Base-by-base conservation (phyloP, 1,140 invertebrate species). In the Zaprionus gabonicus region DNA sequence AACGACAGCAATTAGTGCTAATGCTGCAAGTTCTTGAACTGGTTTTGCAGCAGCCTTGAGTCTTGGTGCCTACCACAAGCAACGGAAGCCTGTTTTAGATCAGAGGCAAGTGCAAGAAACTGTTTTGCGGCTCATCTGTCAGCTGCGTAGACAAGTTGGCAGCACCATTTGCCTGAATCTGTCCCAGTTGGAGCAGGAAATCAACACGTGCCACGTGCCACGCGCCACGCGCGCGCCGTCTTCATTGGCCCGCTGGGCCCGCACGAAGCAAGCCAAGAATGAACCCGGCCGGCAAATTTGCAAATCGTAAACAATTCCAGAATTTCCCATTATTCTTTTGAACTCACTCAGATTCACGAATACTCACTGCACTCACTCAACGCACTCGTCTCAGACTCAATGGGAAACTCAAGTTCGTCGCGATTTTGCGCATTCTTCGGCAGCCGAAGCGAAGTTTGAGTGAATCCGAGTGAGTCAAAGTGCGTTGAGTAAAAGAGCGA, bases 201-300 rank as follows among this genome's bases (percentile, higher is more conserved):
- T 74, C 66, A 74, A 74, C 71, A 74, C 58, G 66, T 74, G 65
- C 57, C 55, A 28, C 41, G 41, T 44, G 41, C 41, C 66, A 74
- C 66, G 57, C 60, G 56, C 56, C 53, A 20, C 41, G 41, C 41
- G 41, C n/a, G 41, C n/a, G n/a, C 3, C 23, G 25, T 56, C 46
- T 56, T 62, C 62, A 69, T 69, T 62, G 65, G 46, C 57, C 71
- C 66, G 34, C 25, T 23, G 71, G 65, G 71, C 41, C 46, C 28
- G 28, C 25, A 4, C 1, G 10, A 17, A 58, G 36, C 38, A 44
- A n/a, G 7, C 10, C 17, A 36, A 23, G 46, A 57, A 46, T 49
- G 62, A 63, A 49, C 36, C 38, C 56, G 36, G 69, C 71, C 71
- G 71, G 71, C 71, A 62, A 69, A 56, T 74, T 74, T 55, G 71